Conservation (phyloP, 2,113 vertebrate genomes). For the Pterocles gutturalis region DNA sequence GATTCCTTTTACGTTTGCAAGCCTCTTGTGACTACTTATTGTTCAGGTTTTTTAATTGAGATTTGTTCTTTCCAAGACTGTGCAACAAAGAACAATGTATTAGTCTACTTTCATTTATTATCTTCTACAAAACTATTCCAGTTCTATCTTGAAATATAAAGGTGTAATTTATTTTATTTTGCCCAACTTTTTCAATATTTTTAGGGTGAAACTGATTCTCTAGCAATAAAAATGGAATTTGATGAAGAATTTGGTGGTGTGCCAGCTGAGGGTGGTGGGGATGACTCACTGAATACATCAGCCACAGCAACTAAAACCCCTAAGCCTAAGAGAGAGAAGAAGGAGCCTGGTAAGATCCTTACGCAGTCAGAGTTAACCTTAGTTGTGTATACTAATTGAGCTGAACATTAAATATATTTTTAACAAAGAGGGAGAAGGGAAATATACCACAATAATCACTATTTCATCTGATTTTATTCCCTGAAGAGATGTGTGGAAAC, state of each 20-base stretch:
- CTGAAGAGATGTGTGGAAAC: neutral
- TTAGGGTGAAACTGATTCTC: slow-evolving; percentile 86
- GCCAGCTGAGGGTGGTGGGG: slow-evolving; percentile 80
- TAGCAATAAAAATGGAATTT: slow-evolving; percentile 88
- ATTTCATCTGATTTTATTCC: neutral
- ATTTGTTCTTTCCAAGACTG: neutral
- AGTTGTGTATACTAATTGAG: neutral
- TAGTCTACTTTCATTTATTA: neutral
- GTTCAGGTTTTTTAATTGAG: neutral
- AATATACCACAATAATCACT: neutral
- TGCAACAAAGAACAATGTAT: neutral
- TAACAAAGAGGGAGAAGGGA: neutral
- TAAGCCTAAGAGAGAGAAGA: slow-evolving; percentile 92
- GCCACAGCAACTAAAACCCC: slow-evolving; percentile 72
- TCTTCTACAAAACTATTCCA: neutral
- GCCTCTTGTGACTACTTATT: neutral
- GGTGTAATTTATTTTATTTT: neutral
- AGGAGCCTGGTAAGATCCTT: slow-evolving; percentile 88
- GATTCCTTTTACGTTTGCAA: neutral
- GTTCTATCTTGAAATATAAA: neutral
- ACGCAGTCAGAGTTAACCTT: neutral
- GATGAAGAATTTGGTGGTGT: slow-evolving; percentile 86
- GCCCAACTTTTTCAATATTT: slow-evolving; percentile 24
- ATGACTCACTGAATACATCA: slow-evolving; percentile 78
- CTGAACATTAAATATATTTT: neutral